Evolutionary conservation across 1,140 invertebrate genomes (phyloP).

Genomic region (Drosophila trapezifrons): DNA sequence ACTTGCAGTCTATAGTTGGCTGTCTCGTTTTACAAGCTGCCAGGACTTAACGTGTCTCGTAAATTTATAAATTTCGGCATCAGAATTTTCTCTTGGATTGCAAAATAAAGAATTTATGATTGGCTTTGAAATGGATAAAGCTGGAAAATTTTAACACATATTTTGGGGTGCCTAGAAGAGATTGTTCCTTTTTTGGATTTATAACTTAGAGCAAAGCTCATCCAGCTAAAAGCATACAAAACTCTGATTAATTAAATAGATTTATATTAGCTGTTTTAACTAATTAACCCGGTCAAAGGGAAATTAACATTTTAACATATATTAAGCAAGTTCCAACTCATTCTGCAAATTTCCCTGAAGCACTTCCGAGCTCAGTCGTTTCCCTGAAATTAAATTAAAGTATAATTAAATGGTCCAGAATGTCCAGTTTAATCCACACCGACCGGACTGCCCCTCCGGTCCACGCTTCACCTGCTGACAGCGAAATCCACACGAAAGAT

Average conservation of each 20-base stretch:
- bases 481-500: slow-evolving; percentile 58
- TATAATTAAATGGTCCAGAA: slow-evolving; percentile 31
- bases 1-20: not conserved
- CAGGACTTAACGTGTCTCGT: not conserved
- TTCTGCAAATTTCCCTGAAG: not conserved
- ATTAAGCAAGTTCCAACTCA: not conserved
- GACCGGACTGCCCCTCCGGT: not conserved
- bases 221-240: not conserved
- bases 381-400: slow-evolving; percentile 38
- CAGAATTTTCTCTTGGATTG: not conserved
- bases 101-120: slow-evolving; percentile 1
- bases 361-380: not conserved
- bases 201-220: too few species aligned
- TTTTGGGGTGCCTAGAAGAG: too few species aligned
- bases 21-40: not conserved
- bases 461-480: slow-evolving; percentile 50
- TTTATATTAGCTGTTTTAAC: not conserved
- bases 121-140: not conserved
- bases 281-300: not conserved
- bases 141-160: too few species aligned
- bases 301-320: not conserved
- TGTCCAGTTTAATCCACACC: slow-evolving; percentile 13
- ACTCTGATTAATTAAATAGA: not conserved
- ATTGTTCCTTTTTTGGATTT: too few species aligned
- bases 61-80: not conserved